A percentile compares a stretch with the other conserved stretches of the same genome.
These are phyloP conservation scores for Cataglyphis rosenhaueri DNA, from an alignment of 2,888 invertebrate genomes.

Conservation along the genomic window DNA sequence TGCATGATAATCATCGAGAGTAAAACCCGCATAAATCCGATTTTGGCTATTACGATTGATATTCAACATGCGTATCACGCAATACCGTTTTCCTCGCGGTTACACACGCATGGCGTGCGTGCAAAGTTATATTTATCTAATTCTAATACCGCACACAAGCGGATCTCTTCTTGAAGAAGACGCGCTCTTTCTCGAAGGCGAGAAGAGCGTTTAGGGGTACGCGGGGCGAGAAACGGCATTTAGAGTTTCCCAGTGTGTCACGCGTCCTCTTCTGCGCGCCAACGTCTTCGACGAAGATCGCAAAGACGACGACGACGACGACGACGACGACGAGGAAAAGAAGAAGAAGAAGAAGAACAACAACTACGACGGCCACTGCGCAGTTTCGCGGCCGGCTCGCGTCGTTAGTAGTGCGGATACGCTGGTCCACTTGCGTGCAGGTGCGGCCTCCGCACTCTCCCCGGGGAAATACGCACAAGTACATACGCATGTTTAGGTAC, in stretches of 20 bases:
- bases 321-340: conserved; percentile 24
- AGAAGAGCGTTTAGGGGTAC: neutral
- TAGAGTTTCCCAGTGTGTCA: conserved; percentile 81
- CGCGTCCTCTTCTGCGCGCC: conserved; percentile 61
- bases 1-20: neutral
- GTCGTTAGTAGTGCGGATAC: conserved; percentile 35
- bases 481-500: conserved; percentile 48
- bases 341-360: conserved; percentile 26
- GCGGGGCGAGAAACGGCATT: conserved; percentile 26
- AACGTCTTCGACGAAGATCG: conserved; percentile 42
- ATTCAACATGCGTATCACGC: neutral
- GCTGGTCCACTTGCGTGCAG: conserved; percentile 29
- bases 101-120: conserved; percentile 8
- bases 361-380: conserved; percentile 52
- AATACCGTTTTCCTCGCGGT: conserved; percentile 37
- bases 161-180: conserved; percentile 54
- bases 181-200: conserved; percentile 20
- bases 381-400: conserved; percentile 55
- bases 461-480: conserved; percentile 43
- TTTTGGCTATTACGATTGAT: neutral
- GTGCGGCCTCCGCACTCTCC: conserved; percentile 34
- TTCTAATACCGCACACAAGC: conserved; percentile 68
- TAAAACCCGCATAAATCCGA: neutral
- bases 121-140: conserved; percentile 78
- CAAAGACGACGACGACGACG: conserved; percentile 23